Conservation (phyloP, 2,797 vertebrate genomes). For the Dromococcyx pavoninus region DNA sequence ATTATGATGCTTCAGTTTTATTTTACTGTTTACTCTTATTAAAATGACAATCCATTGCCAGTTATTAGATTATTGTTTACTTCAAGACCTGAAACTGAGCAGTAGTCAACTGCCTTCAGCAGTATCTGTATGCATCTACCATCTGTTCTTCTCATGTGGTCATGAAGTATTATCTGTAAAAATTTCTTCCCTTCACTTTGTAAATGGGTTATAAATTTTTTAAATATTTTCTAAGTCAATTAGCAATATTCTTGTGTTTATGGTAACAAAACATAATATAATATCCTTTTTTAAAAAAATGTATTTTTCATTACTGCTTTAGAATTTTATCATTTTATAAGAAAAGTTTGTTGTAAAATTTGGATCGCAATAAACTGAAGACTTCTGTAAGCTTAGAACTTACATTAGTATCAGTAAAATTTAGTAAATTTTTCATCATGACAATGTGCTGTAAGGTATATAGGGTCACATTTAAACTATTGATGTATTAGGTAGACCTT, state of each 20-base stretch:
- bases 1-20: conserved; percentile 14
- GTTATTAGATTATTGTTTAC: conserved; percentile 58
- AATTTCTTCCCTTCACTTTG: neutral
- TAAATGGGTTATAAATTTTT: neutral
- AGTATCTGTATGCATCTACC: conserved; percentile 2
- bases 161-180: neutral
- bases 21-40: conserved; percentile 26
- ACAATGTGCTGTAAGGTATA: neutral
- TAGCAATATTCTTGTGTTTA: neutral
- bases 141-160: conserved; percentile 35
- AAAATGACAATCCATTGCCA: neutral
- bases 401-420: neutral
- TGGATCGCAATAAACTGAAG: neutral
- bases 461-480: neutral
- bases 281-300: neutral
- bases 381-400: neutral
- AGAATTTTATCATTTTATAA: neutral
- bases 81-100: conserved; percentile 27
- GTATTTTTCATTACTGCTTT: neutral
- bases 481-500: neutral
- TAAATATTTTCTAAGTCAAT: neutral
- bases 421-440: neutral
- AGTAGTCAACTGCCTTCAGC: conserved; percentile 7
- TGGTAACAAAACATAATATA: neutral
- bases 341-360: neutral